Evolutionary conservation across 2,888 invertebrate species (phyloP), one percentile per base, ranked within the genome.

Genomic region (Drosophila dives): DNA sequence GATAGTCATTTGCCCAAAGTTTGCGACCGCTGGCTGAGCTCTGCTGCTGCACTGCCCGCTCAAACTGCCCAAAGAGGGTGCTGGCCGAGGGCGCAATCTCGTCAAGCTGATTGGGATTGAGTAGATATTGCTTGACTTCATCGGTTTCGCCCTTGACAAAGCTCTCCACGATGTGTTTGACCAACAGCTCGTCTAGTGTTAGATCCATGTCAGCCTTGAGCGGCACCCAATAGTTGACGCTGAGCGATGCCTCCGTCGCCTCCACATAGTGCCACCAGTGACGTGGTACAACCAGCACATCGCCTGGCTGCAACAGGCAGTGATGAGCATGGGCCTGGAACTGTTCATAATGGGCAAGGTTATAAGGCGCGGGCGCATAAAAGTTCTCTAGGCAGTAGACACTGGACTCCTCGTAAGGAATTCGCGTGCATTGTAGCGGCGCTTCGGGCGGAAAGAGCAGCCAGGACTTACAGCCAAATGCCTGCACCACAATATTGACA

Each of bases 231-330:
- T 94, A 93, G 89, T 96, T 96, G 8, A 96, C 93, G 62, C 95
- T 94, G 38, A 96, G 94, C 55, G 95, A 92, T 5, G 94, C 94
- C 94, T 97, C 96, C 38, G 95, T 93, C 91, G 98, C 98, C 93
- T 98, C 97, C 1, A 99, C 99, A 93, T 97, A 98, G 94, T 99
- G 99, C 99, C 99, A 99, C 99, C 99, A 99, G 72, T 97, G 96
- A 72, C 95, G 95, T 0, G 99, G 99, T 10, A 99, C 96, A 86
- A 97, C 95, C 40, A 99, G 93, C 0, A 98, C 96, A 93, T 99
- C 97, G 0, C 98, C 98, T 12, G 98, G 96, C 53, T 95, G 94
- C 58, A 99, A 93, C 62, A 95, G 94, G 36, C 98, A 95, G 74
- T 95, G 92, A 73, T 94, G 93, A 0, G 82, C 90, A 38, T 81